Base-by-base conservation (phyloP, 2,113 vertebrate species). In the Hassar affinis region DNA sequence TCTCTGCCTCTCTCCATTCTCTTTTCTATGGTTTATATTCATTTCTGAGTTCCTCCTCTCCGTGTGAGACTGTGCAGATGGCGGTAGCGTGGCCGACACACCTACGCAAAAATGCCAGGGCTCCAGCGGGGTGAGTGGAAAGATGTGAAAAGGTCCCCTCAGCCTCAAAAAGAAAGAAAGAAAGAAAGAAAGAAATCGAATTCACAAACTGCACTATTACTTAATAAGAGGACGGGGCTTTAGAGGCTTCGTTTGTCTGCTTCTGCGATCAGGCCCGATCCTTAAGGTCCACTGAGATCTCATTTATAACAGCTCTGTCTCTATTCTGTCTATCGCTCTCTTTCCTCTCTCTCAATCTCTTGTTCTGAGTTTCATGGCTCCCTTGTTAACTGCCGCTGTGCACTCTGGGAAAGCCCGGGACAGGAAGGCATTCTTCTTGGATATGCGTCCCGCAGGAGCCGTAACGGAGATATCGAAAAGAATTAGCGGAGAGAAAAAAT, bases 31-130 rank as follows among this genome's bases (percentile, higher is more conserved):
- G 88, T 89, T 86, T 88, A 87, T 86, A 87, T 86, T 88, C 68
- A 59, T 82, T 89, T 85, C 84, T 17, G 87, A 85, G 90, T 88
- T 90, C 80, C 86, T 87, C 86, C 86, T 89, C 86, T 85, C 78
- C 81, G 88, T 90, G 83, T 86, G 87, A 87, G 91, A 90, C 86
- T 86, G 79, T 85, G 84, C 86, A 90, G 86, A 91, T 91, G 90
- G 89, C 77, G 74, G 69, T 75, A 59, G 45, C 30, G 77, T 2
- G 27, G 80, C 81, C 49, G 62, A 64, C 68, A 76, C 71, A 66
- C 74, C 47, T 83, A 76, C 62, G 81, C 79, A 81, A 81, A 84
- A 79, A 84, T 79, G 77, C 77, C 83, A 49, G 51, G 15, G 47
- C 61, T 78, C 33, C n/a, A 61, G 20, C 38, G 59, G 80, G 61